Evolutionary conservation across 2,888 invertebrate genomes (phyloP).

Genomic region (Pachydiplax longipennis): DNA sequence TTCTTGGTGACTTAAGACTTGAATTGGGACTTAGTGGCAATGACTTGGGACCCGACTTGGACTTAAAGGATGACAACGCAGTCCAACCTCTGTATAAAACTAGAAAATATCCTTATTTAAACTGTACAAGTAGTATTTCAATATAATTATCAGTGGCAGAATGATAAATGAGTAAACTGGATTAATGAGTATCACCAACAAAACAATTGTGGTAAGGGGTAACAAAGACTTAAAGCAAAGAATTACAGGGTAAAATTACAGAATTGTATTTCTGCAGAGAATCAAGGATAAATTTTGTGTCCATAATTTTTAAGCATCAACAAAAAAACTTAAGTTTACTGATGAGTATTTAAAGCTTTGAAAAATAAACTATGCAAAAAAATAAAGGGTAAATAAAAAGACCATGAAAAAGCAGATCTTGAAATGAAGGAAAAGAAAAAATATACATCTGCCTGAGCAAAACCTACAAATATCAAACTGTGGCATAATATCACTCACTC

Average conservation of each 20-base stretch:
- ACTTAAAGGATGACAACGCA: too few species aligned
- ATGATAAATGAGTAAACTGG: too few species aligned
- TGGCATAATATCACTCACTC: not conserved
- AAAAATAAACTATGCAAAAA: not conserved
- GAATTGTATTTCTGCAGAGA: too few species aligned
- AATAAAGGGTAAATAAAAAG: not conserved
- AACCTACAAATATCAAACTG: not conserved
- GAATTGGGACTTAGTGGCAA: too few species aligned
- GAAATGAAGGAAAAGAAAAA: not conserved
- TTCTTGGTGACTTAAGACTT: too few species aligned
- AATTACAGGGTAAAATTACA: too few species aligned
- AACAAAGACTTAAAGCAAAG: too few species aligned
- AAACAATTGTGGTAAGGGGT: too few species aligned
- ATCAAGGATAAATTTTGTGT: not conserved
- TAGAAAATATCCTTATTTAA: not conserved
- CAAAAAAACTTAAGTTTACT: not conserved
- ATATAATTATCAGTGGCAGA: not conserved
- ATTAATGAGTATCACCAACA: too few species aligned
- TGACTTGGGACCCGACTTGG: too few species aligned
- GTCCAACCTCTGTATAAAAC: too few species aligned
- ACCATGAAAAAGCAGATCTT: not conserved
- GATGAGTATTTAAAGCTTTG: not conserved
- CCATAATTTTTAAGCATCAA: not conserved
- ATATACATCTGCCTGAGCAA: not conserved
- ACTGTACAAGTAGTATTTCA: not conserved